Conservation (phyloP, 2,888 invertebrate species). For the Cephus spinipes region DNA sequence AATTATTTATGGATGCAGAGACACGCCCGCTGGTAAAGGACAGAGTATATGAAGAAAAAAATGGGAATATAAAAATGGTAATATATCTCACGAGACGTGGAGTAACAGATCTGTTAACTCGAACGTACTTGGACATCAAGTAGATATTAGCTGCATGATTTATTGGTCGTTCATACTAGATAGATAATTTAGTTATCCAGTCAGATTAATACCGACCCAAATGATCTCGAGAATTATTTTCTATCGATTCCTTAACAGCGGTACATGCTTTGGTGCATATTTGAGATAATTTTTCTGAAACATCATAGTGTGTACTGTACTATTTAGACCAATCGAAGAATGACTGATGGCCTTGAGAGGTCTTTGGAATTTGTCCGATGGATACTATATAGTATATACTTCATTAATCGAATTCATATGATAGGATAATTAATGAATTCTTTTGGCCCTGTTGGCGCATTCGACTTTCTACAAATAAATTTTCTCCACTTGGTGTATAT, state of each 20-base stretch:
- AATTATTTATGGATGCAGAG: slow-evolving; percentile 40
- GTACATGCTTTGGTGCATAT: neutral
- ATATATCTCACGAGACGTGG: neutral
- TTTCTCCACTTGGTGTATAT: neutral
- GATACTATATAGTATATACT: neutral
- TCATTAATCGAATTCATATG: neutral
- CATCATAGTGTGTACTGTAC: neutral
- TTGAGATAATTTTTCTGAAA: neutral
- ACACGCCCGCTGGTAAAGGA: slow-evolving; percentile 29
- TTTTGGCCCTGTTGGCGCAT: neutral
- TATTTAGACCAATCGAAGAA: neutral
- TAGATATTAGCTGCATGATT: neutral
- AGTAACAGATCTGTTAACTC: neutral
- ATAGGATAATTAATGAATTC: neutral
- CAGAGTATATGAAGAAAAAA: neutral
- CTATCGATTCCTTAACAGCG: neutral
- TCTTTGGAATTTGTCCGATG: neutral
- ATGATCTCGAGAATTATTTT: neutral
- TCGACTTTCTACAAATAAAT: slow-evolving; percentile 5
- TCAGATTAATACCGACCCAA: neutral
- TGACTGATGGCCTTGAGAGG: neutral
- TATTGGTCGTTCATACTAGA: neutral
- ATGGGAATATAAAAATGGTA: neutral
- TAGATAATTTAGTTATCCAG: neutral
- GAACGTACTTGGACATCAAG: neutral